Evolutionary conservation across 2,113 vertebrate genomes (phyloP).

Genomic region (Tamias sibiricus): DNA sequence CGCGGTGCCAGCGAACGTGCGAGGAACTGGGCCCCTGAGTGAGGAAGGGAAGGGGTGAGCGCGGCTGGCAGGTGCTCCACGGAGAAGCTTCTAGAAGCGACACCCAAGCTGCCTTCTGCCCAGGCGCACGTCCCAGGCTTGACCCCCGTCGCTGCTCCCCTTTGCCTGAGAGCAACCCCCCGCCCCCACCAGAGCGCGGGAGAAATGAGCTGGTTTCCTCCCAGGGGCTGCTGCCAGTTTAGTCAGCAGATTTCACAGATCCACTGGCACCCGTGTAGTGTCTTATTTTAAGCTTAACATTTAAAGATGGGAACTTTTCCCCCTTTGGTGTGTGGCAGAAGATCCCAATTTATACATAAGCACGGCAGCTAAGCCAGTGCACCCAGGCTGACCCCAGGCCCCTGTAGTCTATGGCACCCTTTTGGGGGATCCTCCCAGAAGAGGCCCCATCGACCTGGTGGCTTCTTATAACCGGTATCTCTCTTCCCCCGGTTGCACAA

Average conservation of each 20-base stretch:
- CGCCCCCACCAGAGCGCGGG: constrained; percentile 38
- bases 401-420: not conserved
- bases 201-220: constrained; percentile 75
- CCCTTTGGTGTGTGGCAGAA: constrained; percentile 80
- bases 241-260: constrained; percentile 85
- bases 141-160: not conserved
- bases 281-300: constrained; percentile 86
- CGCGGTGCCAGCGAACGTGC: constrained; percentile 59
- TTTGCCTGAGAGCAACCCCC: constrained; percentile 15
- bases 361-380: constrained; percentile 25
- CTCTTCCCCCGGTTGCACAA: not conserved
- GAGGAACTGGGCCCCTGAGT: constrained; percentile 51
- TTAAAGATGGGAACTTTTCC: constrained; percentile 84
- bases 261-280: constrained; percentile 79
- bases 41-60: constrained; percentile 36
- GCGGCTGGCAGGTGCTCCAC: constrained; percentile 38
- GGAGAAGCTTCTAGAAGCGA: constrained; percentile 17
- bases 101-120: not conserved
- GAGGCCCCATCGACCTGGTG: rapidly evolving
- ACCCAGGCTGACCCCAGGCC: not conserved
- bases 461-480: not conserved
- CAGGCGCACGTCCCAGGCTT: not conserved
- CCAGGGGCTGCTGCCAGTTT: constrained; percentile 81
- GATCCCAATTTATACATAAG: constrained; percentile 81
- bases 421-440: not conserved